Conservation (phyloP, 92 coral and sea anemone species). For the Zoanthus solanderi region DNA sequence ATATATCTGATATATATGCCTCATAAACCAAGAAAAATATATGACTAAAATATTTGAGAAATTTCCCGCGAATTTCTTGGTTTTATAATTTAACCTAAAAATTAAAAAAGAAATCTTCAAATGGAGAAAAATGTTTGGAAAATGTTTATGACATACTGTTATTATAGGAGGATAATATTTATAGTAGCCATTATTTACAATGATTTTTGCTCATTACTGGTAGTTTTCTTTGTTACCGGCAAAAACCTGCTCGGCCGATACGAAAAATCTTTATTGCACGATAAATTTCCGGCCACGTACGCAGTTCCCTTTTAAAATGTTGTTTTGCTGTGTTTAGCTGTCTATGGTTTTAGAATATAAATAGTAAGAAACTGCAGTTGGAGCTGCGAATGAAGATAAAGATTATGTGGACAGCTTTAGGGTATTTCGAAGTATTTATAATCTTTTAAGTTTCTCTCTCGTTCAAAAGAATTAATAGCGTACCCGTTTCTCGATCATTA, state of each 20-base stretch:
- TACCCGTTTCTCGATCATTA: slow-evolving; percentile 3
- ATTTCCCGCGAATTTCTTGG: no score
- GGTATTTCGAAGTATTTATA: slow-evolving; percentile 11
- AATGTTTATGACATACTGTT: background rate
- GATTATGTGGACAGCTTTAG: slow-evolving; percentile 45
- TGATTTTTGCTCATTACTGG: slow-evolving; percentile 14
- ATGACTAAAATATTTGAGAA: no score
- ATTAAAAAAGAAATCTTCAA: no score
- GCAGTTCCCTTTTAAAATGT: slow-evolving; percentile 11
- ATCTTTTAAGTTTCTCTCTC: background rate
- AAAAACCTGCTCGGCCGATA: slow-evolving; percentile 38
- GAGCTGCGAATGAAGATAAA: slow-evolving; percentile 31
- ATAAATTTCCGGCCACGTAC: slow-evolving; percentile 46
- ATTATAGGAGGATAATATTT: background rate
- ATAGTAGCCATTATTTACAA: background rate
- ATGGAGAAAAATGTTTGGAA: no score
- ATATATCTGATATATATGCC: no score
- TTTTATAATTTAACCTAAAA: no score
- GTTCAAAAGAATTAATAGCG: slow-evolving; percentile 5
- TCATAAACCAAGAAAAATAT: no score
- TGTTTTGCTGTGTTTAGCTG: background rate
- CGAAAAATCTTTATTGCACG: slow-evolving; percentile 16
- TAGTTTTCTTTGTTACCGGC: slow-evolving; percentile 35
- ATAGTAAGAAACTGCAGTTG: background rate
- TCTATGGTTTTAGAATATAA: slow-evolving; percentile 19